A percentile compares a stretch with the other conserved stretches of the same genome.
phyloP scores from a whole-genome alignment of 2,797 vertebrate species.

The Xiphophorus birchmanni region DNA sequence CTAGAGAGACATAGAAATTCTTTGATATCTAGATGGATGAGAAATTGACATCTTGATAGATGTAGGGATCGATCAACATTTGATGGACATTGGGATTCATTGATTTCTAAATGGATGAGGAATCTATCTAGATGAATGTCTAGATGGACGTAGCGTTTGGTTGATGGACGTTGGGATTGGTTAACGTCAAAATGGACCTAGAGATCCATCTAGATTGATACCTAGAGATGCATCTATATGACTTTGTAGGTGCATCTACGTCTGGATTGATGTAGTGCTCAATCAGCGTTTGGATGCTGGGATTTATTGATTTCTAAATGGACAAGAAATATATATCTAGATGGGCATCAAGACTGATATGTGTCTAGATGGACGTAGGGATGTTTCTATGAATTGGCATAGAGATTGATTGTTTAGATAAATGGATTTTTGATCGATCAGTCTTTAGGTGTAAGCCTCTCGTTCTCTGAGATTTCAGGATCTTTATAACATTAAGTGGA shows the following conservation, averaged over 20 bases:
- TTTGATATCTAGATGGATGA: neutral
- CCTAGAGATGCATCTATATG: neutral
- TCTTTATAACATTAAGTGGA: neutral
- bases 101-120: neutral
- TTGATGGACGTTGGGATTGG: neutral
- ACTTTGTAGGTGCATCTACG: neutral
- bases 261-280: neutral
- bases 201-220: neutral
- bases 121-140: neutral
- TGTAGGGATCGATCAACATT: neutral
- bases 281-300: neutral
- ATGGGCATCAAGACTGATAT: neutral
- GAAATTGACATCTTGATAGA: neutral
- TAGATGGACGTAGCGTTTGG: neutral
- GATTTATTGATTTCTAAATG: neutral
- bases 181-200: neutral
- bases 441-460: neutral
- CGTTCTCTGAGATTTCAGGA: too few relatives aligned
- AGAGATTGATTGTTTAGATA: neutral
- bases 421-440: neutral
- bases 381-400: neutral
- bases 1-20: neutral
- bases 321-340: neutral
- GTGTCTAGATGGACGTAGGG: neutral
- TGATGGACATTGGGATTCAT: neutral